A percentile compares a stretch with the other conserved stretches of the same genome.
These are phyloP conservation scores for Cyprinodon variegatus DNA, from an alignment of 2,113 vertebrate genomes.

Conservation along the genomic window DNA sequence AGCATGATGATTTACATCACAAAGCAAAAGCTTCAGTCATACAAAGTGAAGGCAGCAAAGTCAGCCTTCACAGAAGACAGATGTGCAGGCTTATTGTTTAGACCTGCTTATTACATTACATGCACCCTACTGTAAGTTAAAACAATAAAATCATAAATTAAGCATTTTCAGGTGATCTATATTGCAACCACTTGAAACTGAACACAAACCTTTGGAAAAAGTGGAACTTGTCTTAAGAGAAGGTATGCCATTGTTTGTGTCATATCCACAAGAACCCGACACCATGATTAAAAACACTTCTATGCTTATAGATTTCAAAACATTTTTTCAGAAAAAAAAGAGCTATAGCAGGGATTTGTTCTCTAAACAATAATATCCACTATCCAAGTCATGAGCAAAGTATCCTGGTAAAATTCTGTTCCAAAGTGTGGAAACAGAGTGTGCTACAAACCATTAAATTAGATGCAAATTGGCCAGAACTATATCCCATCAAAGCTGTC, in stretches of 20 bases:
- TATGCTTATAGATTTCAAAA: background rate
- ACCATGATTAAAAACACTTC: background rate
- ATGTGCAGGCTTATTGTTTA: constrained; percentile 50
- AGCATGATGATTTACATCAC: constrained; percentile 11
- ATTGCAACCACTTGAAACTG: background rate
- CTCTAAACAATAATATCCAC: constrained; percentile 9
- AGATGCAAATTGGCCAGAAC: constrained; percentile 57
- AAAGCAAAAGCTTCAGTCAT: constrained; percentile 29
- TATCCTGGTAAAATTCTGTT: constrained; percentile 7
- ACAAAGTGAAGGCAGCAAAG: constrained; percentile 8
- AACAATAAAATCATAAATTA: background rate
- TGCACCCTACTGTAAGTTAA: background rate
- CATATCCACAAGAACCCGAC: background rate
- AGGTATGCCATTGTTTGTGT: background rate
- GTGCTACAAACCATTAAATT: constrained; percentile 44
- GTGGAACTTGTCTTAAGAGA: too few relatives aligned
- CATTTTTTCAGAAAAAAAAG: constrained; percentile 7
- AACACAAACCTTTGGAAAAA: background rate
- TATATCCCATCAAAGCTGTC: constrained; percentile 36
- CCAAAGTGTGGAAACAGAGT: constrained; percentile 23
- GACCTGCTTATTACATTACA: constrained; percentile 17
- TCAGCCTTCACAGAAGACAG: constrained; percentile 43
- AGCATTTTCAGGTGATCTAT: background rate
- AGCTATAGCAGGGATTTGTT: constrained; percentile 14
- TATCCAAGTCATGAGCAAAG: background rate